Evolutionary conservation across 2,113 vertebrate species (phyloP).

Genomic region (Mesembrinibis cayennensis): DNA sequence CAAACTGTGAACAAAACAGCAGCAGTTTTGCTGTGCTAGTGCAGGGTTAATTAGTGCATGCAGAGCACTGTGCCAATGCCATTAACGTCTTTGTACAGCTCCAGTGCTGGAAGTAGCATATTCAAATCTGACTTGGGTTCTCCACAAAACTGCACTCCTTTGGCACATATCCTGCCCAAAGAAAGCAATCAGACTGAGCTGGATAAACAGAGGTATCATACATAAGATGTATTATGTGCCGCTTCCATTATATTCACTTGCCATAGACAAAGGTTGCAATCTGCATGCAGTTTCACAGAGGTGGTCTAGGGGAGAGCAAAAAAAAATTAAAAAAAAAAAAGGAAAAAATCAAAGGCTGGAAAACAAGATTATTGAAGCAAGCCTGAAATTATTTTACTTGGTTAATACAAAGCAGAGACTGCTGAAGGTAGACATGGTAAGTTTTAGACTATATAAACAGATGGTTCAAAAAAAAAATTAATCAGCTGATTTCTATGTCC

Average conservation of each 20-base stretch:
- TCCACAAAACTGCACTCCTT: background rate
- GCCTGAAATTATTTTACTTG: background rate
- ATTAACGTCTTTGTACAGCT: background rate
- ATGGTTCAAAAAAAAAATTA: background rate
- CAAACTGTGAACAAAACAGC: background rate
- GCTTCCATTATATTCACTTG: background rate
- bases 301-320: background rate
- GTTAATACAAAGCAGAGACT: background rate
- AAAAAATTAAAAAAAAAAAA: background rate
- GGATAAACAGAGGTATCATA: background rate
- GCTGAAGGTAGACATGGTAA: background rate
- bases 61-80: background rate
- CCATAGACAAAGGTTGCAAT: background rate
- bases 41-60: conserved; percentile 29
- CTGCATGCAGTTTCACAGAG: background rate
- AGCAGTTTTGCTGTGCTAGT: background rate
- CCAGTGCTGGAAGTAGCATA: background rate
- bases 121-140: background rate
- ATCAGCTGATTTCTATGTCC: background rate
- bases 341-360: background rate
- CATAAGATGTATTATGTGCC: background rate
- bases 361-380: background rate
- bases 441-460: background rate
- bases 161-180: background rate
- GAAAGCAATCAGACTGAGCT: background rate